phyloP scores from a whole-genome alignment of 2,113 vertebrate genomes.

The Neolamprologus cancellatus region DNA sequence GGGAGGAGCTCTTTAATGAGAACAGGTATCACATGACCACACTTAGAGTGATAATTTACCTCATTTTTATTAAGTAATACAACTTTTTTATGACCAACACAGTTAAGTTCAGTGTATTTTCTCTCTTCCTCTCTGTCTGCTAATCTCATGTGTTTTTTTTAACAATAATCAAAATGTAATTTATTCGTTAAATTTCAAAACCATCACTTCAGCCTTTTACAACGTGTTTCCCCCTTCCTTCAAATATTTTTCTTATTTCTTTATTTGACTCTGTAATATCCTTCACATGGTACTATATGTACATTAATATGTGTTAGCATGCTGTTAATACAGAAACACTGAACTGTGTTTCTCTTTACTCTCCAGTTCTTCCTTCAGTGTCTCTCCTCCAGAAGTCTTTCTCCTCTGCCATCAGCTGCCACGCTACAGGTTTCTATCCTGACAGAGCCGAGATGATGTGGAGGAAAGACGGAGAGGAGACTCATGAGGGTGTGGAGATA shows the following conservation, averaged over 20 bases:
- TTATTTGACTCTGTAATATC: not conserved
- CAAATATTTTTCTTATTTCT: not conserved
- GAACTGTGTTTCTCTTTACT: rapidly evolving
- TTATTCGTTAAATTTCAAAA: rapidly evolving
- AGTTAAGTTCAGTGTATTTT: rapidly evolving
- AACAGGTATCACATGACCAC: not conserved
- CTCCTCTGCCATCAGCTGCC: not conserved
- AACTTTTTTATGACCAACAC: not conserved
- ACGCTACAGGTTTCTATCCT: not conserved
- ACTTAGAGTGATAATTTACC: rapidly evolving
- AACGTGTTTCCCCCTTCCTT: rapidly evolving
- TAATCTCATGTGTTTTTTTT: rapidly evolving
- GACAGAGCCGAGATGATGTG: rapidly evolving
- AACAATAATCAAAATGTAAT: not conserved
- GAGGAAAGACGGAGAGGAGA: rapidly evolving
- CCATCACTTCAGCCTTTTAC: rapidly evolving
- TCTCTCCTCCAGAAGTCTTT: not conserved
- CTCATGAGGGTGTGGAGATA: not conserved
- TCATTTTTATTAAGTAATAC: rapidly evolving
- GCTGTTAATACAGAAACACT: rapidly evolving
- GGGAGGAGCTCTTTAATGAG: not conserved
- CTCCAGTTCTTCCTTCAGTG: rapidly evolving
- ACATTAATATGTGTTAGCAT: not conserved
- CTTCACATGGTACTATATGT: rapidly evolving
- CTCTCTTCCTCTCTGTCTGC: not conserved